Evolutionary conservation across 2,797 vertebrate species (phyloP).

Genomic region (Liparis tanakae): DNA sequence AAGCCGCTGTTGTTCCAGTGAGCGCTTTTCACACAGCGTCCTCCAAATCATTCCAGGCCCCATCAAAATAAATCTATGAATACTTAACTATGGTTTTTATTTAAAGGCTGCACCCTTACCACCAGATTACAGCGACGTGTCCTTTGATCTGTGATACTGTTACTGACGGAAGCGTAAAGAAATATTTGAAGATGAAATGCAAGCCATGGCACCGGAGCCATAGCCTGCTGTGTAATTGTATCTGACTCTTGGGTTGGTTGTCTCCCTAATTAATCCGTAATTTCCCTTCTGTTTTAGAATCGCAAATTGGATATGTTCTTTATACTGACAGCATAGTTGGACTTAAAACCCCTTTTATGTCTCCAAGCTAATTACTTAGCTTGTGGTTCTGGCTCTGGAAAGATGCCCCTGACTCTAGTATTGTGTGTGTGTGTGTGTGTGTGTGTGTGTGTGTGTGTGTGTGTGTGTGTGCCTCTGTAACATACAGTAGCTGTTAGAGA

Average conservation of each 20-base stretch:
- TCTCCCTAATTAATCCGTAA: slow-evolving; percentile 70
- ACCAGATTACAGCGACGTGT: slow-evolving; percentile 17
- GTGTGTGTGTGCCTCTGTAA: neutral
- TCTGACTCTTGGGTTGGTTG: slow-evolving; percentile 44
- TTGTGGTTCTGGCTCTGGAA: slow-evolving; percentile 66
- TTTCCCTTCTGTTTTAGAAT: slow-evolving; percentile 73
- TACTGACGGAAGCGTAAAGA: slow-evolving; percentile 27
- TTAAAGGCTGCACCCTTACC: slow-evolving; percentile 20
- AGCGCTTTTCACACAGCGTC: neutral
- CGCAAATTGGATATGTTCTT: slow-evolving; percentile 69
- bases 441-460: slow-evolving; percentile 29
- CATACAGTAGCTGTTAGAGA: slow-evolving; percentile 31
- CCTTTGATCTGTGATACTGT: slow-evolving; percentile 56
- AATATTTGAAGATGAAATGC: slow-evolving; percentile 21
- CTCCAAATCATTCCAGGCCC: slow-evolving; percentile 20
- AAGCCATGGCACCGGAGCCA: slow-evolving; percentile 9
- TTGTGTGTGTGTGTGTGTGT: slow-evolving; percentile 36
- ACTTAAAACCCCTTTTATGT: slow-evolving; percentile 59
- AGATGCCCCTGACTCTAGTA: slow-evolving; percentile 56
- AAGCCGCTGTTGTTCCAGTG: neutral
- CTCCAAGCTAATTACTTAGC: slow-evolving; percentile 75
- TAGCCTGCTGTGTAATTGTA: slow-evolving; percentile 55
- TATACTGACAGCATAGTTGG: slow-evolving; percentile 57
- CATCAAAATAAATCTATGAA: slow-evolving; percentile 53
- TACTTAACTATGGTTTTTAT: slow-evolving; percentile 56